Evolutionary conservation across 2,888 invertebrate genomes (phyloP), one percentile per base, ranked within the genome.

Genomic region (Odontomyia ornata): DNA sequence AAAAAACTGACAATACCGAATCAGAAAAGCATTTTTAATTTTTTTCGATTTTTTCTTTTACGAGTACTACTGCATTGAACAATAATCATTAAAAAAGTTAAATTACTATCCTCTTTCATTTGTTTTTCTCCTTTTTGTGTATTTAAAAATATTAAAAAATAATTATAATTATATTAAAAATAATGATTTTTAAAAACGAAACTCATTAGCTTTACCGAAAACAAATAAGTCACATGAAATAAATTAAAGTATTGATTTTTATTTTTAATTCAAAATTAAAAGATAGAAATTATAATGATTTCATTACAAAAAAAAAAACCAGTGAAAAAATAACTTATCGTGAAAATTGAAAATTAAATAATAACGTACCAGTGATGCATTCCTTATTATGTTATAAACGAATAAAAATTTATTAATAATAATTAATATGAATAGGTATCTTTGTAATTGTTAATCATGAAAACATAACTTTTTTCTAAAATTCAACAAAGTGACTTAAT

Each of bases 331-430:
- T 52, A 52, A 52, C 5, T 52, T 36, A 36, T 36, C 9, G 36
- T 36, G 36, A 36, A 36, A 36, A 36, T 5, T 3, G 9, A 36
- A 36, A 36, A 36, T 3, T 36, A 36, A 36, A 36, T 36, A 36
- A 36, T 36, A 36, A 36, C 28, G 72, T 75, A 78, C 78, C 78
- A 78, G 75, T 77, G 57, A 78, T 78, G 77, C 78, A 78, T 78
- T 78, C 78, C 78, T 76, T 72, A 76, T 21, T 47, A 43, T 47
- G 30, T 18, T 56, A 25, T 28, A 72, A 28, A 25, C 25, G 52
- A 13, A n/a, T n/a, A n/a, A 36, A 36, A 36, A 36, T 36, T 36
- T 5, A 5, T 36, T 3, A 36, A 36, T 3, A 36, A 36, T 52
- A 52, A 52, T 52, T 18, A 18, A 13, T 7, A 52, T 36, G 9